These are phyloP conservation scores for Python bivittatus DNA, from an alignment of 2,113 vertebrate genomes.

Conservation along the genomic window DNA sequence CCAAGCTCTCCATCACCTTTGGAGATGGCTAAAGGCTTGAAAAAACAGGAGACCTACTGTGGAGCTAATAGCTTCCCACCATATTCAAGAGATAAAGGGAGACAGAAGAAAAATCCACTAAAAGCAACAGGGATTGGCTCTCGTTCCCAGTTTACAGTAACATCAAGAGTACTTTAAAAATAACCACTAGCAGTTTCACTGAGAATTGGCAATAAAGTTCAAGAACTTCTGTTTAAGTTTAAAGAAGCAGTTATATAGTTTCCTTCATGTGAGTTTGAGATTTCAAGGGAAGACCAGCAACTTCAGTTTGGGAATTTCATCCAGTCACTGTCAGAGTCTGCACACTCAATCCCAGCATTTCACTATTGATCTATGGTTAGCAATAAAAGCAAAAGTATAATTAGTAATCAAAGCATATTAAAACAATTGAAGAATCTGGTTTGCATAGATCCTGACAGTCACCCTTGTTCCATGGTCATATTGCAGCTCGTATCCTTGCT, in stretches of 20 bases:
- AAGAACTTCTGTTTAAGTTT: slow-evolving; percentile 59
- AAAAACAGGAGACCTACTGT: slow-evolving; percentile 41
- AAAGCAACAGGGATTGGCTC: slow-evolving; percentile 57
- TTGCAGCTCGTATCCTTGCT: slow-evolving; percentile 53
- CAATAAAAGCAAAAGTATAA: too few relatives aligned
- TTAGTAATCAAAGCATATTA: too few relatives aligned
- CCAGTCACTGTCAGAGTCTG: slow-evolving; percentile 67
- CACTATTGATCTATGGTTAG: too few relatives aligned
- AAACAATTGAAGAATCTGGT: too few relatives aligned
- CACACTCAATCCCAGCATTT: too few relatives aligned
- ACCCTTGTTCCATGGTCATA: too few relatives aligned
- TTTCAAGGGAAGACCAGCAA: slow-evolving; percentile 48
- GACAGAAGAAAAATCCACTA: slow-evolving; percentile 53
- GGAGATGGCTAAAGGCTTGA: slow-evolving; percentile 56
- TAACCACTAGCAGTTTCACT: slow-evolving; percentile 42
- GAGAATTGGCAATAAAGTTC: slow-evolving; percentile 56
- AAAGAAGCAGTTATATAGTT: slow-evolving; percentile 52
- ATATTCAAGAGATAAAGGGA: slow-evolving; percentile 54
- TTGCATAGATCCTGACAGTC: too few relatives aligned
- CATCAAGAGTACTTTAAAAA: slow-evolving; percentile 47
- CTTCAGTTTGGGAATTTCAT: slow-evolving; percentile 65
- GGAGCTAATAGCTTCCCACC: slow-evolving; percentile 54
- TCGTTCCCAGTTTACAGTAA: slow-evolving; percentile 50
- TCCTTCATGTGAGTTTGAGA: slow-evolving; percentile 55
- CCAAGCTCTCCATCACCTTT: slow-evolving; percentile 40